Evolutionary conservation across 2,113 vertebrate species (phyloP).

Genomic region (Anser cygnoides): DNA sequence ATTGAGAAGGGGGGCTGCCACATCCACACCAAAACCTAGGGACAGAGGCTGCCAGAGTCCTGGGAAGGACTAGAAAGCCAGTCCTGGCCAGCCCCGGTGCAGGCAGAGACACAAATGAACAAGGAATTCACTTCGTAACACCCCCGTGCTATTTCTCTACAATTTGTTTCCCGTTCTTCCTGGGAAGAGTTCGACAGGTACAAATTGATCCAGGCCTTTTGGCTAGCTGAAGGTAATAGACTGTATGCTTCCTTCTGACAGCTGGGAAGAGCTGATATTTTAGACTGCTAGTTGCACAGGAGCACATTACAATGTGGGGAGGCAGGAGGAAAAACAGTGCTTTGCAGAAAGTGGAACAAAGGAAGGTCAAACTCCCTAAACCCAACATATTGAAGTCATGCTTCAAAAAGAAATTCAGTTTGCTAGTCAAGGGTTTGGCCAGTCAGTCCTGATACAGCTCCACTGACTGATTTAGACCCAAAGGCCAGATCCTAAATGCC

Average conservation of each 20-base stretch:
- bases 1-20: conserved; percentile 73
- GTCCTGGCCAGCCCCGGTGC: background rate
- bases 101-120: background rate
- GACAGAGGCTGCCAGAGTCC: background rate
- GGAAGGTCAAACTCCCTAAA: background rate
- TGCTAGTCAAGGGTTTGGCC: background rate
- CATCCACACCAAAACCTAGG: background rate
- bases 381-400: background rate
- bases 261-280: background rate
- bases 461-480: background rate
- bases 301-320: background rate
- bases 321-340: background rate
- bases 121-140: background rate
- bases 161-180: background rate
- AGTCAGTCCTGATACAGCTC: background rate
- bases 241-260: background rate
- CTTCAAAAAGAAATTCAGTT: background rate
- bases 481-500: background rate
- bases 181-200: background rate
- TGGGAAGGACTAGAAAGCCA: background rate
- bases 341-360: background rate
- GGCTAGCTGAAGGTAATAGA: background rate
- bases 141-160: background rate
- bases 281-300: background rate
- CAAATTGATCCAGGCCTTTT: background rate